Percentiles rank a stretch among this genome's conserved stretches.
These are phyloP conservation scores for Agriopis leucophaearia DNA, from an alignment of 2,888 invertebrate species.

Conservation along the genomic window DNA sequence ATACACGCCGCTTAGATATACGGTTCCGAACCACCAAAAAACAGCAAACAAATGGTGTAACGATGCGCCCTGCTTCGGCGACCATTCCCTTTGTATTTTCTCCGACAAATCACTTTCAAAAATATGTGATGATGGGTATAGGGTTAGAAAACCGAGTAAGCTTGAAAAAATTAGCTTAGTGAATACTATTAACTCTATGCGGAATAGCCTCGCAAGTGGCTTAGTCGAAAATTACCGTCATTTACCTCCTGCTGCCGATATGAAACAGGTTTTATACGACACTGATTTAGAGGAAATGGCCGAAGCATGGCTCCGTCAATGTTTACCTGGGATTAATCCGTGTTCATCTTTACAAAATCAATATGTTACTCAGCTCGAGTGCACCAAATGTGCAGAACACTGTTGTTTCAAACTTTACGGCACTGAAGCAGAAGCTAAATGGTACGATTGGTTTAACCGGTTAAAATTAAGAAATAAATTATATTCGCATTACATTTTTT, in stretches of 20 bases:
- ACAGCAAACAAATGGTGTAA: slow-evolving; percentile 73
- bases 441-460: slow-evolving; percentile 52
- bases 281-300: slow-evolving; percentile 75
- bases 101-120: slow-evolving; percentile 55
- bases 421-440: slow-evolving; percentile 51
- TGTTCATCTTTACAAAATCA: slow-evolving; percentile 72
- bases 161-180: slow-evolving; percentile 65
- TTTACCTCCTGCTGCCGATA: slow-evolving; percentile 74
- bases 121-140: slow-evolving; percentile 64
- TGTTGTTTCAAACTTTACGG: slow-evolving; percentile 63
- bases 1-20: slow-evolving; percentile 26
- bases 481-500: background rate
- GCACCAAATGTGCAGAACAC: slow-evolving; percentile 68
- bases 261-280: slow-evolving; percentile 78
- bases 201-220: slow-evolving; percentile 74
- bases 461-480: background rate
- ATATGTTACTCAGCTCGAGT: slow-evolving; percentile 74
- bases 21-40: slow-evolving; percentile 31
- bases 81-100: slow-evolving; percentile 79
- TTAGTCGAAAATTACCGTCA: slow-evolving; percentile 60
- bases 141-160: slow-evolving; percentile 59
- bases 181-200: slow-evolving; percentile 76
- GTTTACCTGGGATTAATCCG: slow-evolving; percentile 74
- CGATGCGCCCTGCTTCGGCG: slow-evolving; percentile 73
- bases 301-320: slow-evolving; percentile 72